These are phyloP conservation scores for Drosophila mercatorum DNA, from an alignment of 2,888 invertebrate genomes.

Conservation along the genomic window DNA sequence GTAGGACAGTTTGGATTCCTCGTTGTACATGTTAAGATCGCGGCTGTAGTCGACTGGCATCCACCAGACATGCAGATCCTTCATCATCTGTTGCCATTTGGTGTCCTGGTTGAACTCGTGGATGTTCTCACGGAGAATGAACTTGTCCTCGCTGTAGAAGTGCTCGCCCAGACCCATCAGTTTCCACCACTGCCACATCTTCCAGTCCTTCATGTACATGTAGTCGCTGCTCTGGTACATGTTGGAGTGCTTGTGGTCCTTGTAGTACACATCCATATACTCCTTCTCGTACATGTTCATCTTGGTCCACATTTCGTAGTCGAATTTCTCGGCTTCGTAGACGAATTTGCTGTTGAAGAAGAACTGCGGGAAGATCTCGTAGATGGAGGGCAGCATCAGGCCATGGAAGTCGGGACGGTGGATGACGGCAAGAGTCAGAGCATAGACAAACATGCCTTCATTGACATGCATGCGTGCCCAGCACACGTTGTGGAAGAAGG, in stretches of 20 bases:
- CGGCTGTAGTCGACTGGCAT: conserved; percentile 87
- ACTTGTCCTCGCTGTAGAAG: conserved; percentile 71
- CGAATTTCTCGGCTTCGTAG: conserved; percentile 87
- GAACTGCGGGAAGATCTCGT: conserved; percentile 90
- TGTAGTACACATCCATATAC: conserved; percentile 70
- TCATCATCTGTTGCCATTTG: conserved; percentile 68
- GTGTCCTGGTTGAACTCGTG: conserved; percentile 67
- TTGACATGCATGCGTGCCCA: conserved; percentile 89
- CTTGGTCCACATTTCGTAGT: conserved; percentile 85
- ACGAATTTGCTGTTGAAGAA: conserved; percentile 90
- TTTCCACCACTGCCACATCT: conserved; percentile 82
- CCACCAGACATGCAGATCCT: conserved; percentile 76
- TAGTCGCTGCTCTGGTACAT: conserved; percentile 63
- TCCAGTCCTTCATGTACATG: conserved; percentile 78
- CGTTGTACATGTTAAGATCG: conserved; percentile 84
- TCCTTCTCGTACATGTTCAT: conserved; percentile 84
- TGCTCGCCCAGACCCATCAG: conserved; percentile 80
- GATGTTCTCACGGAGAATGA: conserved; percentile 76
- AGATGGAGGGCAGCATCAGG: conserved; percentile 88
- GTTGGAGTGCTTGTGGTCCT: conserved; percentile 48
- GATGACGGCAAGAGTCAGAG: conserved; percentile 87
- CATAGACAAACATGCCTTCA: conserved; percentile 89
- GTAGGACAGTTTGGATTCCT: conserved; percentile 88
- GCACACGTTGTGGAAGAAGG: conserved; percentile 89
- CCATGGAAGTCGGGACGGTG: conserved; percentile 88